These are phyloP conservation scores for Sorex fumeus DNA, from an alignment of 2,113 vertebrate species.

Conservation along the genomic window DNA sequence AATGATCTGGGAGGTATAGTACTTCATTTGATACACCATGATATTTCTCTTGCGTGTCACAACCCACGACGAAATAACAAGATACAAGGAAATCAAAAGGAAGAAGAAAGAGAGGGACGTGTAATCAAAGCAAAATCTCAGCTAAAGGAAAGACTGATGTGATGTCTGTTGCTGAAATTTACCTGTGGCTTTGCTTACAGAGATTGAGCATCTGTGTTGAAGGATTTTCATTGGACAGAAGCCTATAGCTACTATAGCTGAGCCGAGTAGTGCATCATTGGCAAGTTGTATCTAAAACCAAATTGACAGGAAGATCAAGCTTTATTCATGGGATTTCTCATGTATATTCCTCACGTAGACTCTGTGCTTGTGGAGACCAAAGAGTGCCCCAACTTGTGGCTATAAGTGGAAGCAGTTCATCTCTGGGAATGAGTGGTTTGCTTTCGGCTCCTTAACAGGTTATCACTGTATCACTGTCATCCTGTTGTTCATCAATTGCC, in stretches of 20 bases:
- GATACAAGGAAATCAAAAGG: background rate
- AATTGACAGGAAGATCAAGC: background rate
- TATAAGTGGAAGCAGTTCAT: slow-evolving; percentile 3
- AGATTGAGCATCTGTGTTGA: background rate
- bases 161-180: background rate
- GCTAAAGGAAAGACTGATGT: background rate
- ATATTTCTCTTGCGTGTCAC: background rate
- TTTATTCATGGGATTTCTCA: background rate
- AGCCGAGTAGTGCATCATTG: background rate
- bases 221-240: background rate
- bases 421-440: background rate
- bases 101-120: background rate
- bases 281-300: background rate
- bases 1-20: background rate
- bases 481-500: no score
- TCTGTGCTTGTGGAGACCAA: background rate
- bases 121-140: background rate
- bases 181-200: background rate
- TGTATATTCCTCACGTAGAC: background rate
- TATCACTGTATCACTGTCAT: no score
- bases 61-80: background rate
- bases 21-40: background rate
- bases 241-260: background rate
- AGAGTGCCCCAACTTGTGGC: slow-evolving; percentile 5
- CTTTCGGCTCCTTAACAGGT: background rate